Evolutionary conservation across 2,888 invertebrate species (phyloP).

Genomic region (Lasius fuliginosus): DNA sequence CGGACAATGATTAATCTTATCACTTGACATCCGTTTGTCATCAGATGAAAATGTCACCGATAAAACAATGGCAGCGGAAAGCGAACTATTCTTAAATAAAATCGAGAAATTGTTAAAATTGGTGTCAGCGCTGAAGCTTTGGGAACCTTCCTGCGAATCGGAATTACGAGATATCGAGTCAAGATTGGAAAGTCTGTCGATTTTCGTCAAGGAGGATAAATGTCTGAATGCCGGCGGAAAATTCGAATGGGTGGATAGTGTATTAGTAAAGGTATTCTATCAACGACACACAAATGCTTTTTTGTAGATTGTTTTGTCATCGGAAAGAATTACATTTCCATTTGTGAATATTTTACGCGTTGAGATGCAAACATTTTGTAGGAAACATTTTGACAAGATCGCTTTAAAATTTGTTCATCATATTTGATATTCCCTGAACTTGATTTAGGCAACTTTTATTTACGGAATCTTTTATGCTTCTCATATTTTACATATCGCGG

Average conservation of each 20-base stretch:
- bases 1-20: conserved; percentile 26
- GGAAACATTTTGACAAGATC: background rate
- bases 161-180: conserved; percentile 82
- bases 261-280: conserved; percentile 91
- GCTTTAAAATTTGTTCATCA: background rate
- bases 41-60: conserved; percentile 54
- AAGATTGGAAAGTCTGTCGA: conserved; percentile 85
- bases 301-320: background rate
- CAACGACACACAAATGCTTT: background rate
- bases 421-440: conserved; percentile 8
- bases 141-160: conserved; percentile 58
- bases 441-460: conserved; percentile 21
- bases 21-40: conserved; percentile 8
- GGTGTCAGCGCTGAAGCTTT: conserved; percentile 77
- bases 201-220: conserved; percentile 87
- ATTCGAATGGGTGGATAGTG: conserved; percentile 97
- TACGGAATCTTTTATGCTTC: conserved; percentile 3
- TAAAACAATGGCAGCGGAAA: conserved; percentile 64
- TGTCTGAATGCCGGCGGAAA: conserved; percentile 94
- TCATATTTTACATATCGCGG: conserved; percentile 22
- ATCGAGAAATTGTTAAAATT: conserved; percentile 83
- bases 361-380: background rate
- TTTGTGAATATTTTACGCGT: background rate
- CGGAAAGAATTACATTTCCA: background rate
- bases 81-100: conserved; percentile 85